phyloP scores from a whole-genome alignment of 30 jellyfish, hydroid and myxozoan species.

The Aurelia aurita complex sp. Pacific region DNA sequence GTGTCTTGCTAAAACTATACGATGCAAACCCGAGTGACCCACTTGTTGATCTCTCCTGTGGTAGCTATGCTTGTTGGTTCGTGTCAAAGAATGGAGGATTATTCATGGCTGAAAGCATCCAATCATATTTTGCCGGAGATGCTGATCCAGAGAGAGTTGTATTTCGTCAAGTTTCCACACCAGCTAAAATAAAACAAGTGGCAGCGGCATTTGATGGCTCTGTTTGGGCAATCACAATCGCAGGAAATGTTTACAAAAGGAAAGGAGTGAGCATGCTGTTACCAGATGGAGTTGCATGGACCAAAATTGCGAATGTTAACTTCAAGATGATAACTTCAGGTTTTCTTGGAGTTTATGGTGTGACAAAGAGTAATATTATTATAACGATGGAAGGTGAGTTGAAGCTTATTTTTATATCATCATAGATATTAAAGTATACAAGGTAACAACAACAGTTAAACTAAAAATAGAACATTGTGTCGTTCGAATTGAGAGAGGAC shows the following conservation, averaged over 20 bases:
- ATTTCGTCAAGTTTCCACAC: slow-evolving; percentile 9
- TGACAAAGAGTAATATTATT: slow-evolving; percentile 58
- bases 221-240: slow-evolving; percentile 66
- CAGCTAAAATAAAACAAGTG: slow-evolving; percentile 22
- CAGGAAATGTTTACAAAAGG: slow-evolving; percentile 67
- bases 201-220: slow-evolving; percentile 81
- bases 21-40: slow-evolving; percentile 13
- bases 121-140: slow-evolving; percentile 1
- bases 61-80: slow-evolving; percentile 78
- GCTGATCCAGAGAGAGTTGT: not conserved
- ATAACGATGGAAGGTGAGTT: slow-evolving; percentile 66
- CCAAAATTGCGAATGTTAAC: slow-evolving; percentile 4
- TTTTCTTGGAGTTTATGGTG: slow-evolving; percentile 80
- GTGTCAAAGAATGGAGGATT: slow-evolving; percentile 26
- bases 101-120: slow-evolving; percentile 30
- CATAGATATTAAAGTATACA: too few relatives aligned
- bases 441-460: too few relatives aligned
- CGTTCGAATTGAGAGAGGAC: too few relatives aligned
- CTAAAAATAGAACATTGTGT: too few relatives aligned
- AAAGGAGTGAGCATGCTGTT: slow-evolving; percentile 47
- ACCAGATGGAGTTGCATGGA: slow-evolving; percentile 72
- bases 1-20: slow-evolving; percentile 24
- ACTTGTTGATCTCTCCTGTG: slow-evolving; percentile 59
- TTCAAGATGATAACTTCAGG: slow-evolving; percentile 65
- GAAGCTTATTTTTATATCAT: too few relatives aligned